phyloP scores from a whole-genome alignment of 2,113 vertebrate genomes.

The Laticauda colubrina region DNA sequence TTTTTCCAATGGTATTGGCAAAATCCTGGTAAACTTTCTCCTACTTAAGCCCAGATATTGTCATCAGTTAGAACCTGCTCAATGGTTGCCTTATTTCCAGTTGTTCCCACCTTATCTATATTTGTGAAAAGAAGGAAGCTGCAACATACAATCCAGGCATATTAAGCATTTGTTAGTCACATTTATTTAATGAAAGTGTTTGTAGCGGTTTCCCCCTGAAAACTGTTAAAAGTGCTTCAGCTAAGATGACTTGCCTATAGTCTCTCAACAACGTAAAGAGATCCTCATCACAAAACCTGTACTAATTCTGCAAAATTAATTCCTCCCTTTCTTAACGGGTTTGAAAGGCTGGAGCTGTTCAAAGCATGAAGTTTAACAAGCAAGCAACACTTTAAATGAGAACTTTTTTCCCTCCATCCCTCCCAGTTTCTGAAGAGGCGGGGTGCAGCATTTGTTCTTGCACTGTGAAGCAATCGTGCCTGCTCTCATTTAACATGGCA shows the following conservation, averaged over 20 bases:
- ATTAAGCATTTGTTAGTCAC: neutral
- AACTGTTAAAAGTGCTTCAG: neutral
- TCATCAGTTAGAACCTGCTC: slow-evolving; percentile 3
- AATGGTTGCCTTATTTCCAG: neutral
- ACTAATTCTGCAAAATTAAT: neutral
- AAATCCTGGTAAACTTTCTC: neutral
- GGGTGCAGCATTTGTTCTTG: neutral
- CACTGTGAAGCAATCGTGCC: neutral
- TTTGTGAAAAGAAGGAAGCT: neutral
- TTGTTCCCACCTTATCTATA: neutral
- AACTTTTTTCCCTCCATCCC: neutral
- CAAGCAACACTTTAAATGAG: neutral
- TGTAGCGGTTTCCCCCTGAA: neutral
- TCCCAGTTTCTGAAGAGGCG: neutral
- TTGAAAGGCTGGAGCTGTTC: neutral
- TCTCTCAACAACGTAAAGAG: neutral
- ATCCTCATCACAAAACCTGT: neutral
- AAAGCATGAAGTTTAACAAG: neutral
- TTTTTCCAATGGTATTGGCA: neutral
- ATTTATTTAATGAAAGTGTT: neutral
- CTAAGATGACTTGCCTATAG: neutral
- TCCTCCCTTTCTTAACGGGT: neutral
- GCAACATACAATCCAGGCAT: neutral
- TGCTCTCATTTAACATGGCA: neutral
- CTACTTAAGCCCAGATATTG: slow-evolving; percentile 19